phyloP scores from a whole-genome alignment of 2,888 invertebrate genomes.

The Aphidius colemani region DNA sequence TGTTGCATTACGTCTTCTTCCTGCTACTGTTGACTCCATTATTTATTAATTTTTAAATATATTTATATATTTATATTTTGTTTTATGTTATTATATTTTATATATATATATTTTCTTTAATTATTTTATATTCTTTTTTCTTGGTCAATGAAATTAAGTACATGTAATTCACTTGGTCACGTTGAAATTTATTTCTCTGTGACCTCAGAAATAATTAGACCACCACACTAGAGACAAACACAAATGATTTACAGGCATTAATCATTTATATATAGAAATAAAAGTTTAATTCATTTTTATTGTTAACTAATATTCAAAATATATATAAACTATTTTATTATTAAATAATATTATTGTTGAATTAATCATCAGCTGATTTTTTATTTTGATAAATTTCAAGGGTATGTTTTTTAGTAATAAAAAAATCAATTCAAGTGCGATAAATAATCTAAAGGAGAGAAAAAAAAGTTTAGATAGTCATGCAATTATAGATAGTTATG shows the following conservation, averaged over 20 bases:
- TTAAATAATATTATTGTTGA: not conserved
- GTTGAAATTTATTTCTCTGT: conserved; percentile 29
- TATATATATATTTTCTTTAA: conserved; percentile 22
- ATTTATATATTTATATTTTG: conserved; percentile 7
- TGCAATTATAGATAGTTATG: too few species aligned
- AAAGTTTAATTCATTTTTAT: not conserved
- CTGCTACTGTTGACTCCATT: conserved; percentile 60
- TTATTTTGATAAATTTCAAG: too few species aligned
- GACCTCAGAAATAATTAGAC: conserved; percentile 36
- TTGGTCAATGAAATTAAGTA: conserved; percentile 21
- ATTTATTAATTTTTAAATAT: conserved; percentile 28
- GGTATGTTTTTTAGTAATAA: too few species aligned
- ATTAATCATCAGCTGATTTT: not conserved
- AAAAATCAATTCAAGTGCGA: not conserved
- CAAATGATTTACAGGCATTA: conserved; percentile 24
- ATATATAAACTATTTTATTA: not conserved
- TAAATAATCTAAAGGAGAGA: not conserved
- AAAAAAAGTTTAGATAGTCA: not conserved
- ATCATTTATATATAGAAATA: not conserved
- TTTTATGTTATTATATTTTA: conserved; percentile 7
- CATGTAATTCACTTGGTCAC: conserved; percentile 17
- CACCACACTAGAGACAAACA: conserved; percentile 39
- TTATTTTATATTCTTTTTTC: conserved; percentile 16
- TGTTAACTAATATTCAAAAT: not conserved
- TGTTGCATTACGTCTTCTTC: conserved; percentile 79